Percentiles rank a stretch among this genome's conserved stretches.
Conservation (phyloP, 2,113 vertebrate species). For the Bagarius yarrelli region DNA sequence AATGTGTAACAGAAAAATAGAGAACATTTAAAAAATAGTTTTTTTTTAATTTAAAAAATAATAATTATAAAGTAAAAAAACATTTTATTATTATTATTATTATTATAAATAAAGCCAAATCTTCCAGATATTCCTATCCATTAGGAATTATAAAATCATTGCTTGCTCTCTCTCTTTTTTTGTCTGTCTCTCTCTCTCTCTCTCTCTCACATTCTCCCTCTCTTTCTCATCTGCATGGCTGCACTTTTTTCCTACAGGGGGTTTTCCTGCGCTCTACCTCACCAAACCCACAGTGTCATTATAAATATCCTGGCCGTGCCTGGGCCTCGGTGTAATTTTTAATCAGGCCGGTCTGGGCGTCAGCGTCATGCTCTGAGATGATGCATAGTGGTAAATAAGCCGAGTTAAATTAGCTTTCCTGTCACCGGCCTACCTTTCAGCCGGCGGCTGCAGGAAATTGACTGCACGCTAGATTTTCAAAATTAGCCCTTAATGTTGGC, state of each 20-base stretch:
- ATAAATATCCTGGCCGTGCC: conserved; percentile 90
- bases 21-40: no score
- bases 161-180: not conserved
- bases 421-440: conserved; percentile 90
- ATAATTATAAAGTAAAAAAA: no score
- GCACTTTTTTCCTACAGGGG: conserved; percentile 63
- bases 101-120: no score
- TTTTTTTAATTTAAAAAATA: no score
- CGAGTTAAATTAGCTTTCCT: conserved; percentile 95
- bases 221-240: not conserved
- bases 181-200: not conserved
- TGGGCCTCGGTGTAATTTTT: conserved; percentile 81
- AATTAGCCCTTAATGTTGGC: conserved; percentile 98
- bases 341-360: conserved; percentile 86
- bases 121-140: no score
- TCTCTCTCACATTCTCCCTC: not conserved
- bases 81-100: no score
- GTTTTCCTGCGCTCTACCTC: conserved; percentile 85
- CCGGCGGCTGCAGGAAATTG: conserved; percentile 96
- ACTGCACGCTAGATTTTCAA: conserved; percentile 99
- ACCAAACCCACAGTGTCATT: conserved; percentile 86
- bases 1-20: no score
- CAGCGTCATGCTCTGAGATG: conserved; percentile 87
- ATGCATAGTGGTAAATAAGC: conserved; percentile 99
- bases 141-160: no score